Percentiles rank a stretch among this genome's conserved stretches.
These are phyloP conservation scores for Mythimna vitellina DNA, from an alignment of 2,888 invertebrate genomes.

Conservation along the genomic window DNA sequence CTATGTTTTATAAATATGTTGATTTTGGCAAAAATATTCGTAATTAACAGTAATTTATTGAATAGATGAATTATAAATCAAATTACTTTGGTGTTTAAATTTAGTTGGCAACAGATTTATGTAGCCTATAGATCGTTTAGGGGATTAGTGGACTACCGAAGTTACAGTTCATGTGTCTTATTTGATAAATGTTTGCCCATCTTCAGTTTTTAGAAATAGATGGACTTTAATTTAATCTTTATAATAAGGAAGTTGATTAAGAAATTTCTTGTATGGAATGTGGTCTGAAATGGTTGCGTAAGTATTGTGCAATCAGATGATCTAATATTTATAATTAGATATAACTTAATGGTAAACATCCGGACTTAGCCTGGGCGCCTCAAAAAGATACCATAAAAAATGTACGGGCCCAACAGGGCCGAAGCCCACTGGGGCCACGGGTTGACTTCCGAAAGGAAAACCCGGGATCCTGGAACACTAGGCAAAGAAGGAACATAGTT, in stretches of 20 bases:
- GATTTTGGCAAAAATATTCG: conserved; percentile 52
- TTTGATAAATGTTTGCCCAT: conserved; percentile 47
- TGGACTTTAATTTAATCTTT: conserved; percentile 42
- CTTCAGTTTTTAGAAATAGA: conserved; percentile 32
- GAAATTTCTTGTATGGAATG: conserved; percentile 49
- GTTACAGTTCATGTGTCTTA: conserved; percentile 48
- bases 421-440: too few relatives aligned
- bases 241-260: conserved; percentile 51
- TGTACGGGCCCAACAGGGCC: too few relatives aligned
- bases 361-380: too few relatives aligned
- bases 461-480: too few relatives aligned
- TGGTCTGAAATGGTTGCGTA: conserved; percentile 41
- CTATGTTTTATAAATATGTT: conserved; percentile 61
- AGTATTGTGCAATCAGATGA: conserved; percentile 43
- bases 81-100: conserved; percentile 39
- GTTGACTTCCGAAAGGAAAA: too few relatives aligned
- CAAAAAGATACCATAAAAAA: too few relatives aligned
- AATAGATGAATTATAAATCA: conserved; percentile 54
- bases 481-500: too few relatives aligned
- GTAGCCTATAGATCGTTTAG: conserved; percentile 47
- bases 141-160: conserved; percentile 60
- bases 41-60: conserved; percentile 59
- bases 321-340: conserved; percentile 10
- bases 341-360: too few relatives aligned
- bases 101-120: conserved; percentile 58